phyloP scores from a whole-genome alignment of 2,888 invertebrate genomes.

The Xestia sexstrigata region DNA sequence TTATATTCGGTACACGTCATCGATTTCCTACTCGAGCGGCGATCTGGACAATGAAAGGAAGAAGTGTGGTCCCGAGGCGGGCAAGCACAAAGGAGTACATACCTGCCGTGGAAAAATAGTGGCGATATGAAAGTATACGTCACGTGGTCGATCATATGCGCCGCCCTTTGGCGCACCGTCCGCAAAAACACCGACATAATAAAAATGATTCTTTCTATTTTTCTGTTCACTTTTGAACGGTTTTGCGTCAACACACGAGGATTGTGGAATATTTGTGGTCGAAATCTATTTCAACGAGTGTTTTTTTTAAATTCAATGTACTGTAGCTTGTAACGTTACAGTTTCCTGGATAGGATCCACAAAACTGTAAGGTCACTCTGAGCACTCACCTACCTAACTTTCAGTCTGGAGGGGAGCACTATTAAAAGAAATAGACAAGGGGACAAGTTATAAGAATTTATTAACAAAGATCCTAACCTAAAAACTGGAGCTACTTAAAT shows the following conservation, averaged over 20 bases:
- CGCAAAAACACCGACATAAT: conserved; percentile 62
- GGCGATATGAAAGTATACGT: conserved; percentile 69
- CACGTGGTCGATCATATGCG: conserved; percentile 62
- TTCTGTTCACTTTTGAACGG: conserved; percentile 27
- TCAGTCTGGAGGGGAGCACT: no score
- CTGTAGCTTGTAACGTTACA: no score
- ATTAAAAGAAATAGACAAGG: no score
- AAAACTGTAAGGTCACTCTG: no score
- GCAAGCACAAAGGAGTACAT: conserved; percentile 75
- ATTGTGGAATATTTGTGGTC: conserved; percentile 27
- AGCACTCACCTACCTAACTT: no score
- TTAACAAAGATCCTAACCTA: no score
- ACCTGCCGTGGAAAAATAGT: conserved; percentile 78
- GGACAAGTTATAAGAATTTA: no score
- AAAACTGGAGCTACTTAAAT: no score
- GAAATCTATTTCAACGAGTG: conserved; percentile 23
- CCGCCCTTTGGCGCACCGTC: conserved; percentile 67
- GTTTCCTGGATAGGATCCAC: no score
- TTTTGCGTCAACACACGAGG: conserved; percentile 33
- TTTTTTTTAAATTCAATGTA: conserved; percentile 26
- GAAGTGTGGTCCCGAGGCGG: conserved; percentile 72
- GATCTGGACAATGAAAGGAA: conserved; percentile 81
- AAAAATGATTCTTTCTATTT: conserved; percentile 37
- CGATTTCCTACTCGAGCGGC: conserved; percentile 78
- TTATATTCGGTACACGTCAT: conserved; percentile 70